Evolutionary conservation across 2,888 invertebrate species (phyloP).

Genomic region (Mimachlamys varia): DNA sequence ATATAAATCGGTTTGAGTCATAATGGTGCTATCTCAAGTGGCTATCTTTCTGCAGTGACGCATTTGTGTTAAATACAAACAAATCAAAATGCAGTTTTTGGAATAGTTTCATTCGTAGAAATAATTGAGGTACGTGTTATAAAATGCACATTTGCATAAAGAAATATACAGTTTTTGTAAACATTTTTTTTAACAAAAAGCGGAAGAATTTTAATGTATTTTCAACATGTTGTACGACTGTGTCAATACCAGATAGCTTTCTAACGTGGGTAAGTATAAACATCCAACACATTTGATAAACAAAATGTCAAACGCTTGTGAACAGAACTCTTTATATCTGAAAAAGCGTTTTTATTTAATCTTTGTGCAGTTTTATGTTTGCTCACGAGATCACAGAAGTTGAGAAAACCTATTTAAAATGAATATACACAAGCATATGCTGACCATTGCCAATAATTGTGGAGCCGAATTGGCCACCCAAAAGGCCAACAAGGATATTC

Average conservation of each 20-base stretch:
- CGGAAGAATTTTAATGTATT: constrained; percentile 28
- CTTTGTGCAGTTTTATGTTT: not conserved
- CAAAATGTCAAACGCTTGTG: not conserved
- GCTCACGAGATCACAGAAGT: not conserved
- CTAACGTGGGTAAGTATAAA: not conserved
- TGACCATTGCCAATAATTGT: not conserved
- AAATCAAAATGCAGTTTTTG: not conserved
- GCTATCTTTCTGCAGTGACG: not conserved
- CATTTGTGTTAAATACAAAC: not conserved
- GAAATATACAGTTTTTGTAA: not conserved
- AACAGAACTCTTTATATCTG: not conserved
- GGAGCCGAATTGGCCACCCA: not conserved
- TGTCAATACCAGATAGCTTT: not conserved
- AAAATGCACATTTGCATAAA: not conserved
- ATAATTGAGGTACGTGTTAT: not conserved
- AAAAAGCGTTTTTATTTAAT: not conserved
- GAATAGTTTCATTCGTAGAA: not conserved
- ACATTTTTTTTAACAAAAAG: not conserved
- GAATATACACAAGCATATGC: not conserved
- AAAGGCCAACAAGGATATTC: not conserved
- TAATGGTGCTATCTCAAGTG: not conserved
- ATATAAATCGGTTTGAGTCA: not conserved
- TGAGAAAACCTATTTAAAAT: not conserved
- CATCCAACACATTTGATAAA: not conserved
- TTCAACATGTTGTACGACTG: not conserved